Conservation (phyloP, 2,888 invertebrate species). For the Pyrrhia umbra region DNA sequence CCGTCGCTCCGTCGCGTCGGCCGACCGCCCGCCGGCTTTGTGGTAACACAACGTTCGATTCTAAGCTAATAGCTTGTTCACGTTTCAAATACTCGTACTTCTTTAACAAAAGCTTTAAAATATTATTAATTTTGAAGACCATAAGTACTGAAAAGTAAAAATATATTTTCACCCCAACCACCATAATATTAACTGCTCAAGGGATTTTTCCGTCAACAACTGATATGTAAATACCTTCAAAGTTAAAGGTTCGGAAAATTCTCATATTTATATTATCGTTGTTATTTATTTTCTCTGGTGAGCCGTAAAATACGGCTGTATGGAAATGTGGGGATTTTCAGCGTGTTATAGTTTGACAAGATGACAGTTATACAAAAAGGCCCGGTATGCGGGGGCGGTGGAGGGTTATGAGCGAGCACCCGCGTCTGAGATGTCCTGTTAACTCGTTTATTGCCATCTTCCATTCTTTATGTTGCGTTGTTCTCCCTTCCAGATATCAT, state of each 20-base stretch:
- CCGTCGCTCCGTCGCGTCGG: constrained; percentile 19
- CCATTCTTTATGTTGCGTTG: constrained; percentile 70
- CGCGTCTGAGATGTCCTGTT: constrained; percentile 72
- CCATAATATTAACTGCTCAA: constrained; percentile 78
- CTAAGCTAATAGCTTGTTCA: no score
- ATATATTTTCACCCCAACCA: constrained; percentile 73
- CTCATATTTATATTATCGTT: constrained; percentile 87
- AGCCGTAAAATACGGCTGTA: constrained; percentile 87
- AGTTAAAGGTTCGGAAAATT: constrained; percentile 84
- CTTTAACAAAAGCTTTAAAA: no score
- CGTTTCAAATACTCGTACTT: no score
- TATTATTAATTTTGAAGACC: no score
- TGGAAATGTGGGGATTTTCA: constrained; percentile 88
- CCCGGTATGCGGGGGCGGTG: constrained; percentile 60
- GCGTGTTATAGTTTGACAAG: constrained; percentile 86
- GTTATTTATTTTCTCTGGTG: constrained; percentile 89
- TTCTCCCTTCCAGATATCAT: constrained; percentile 68
- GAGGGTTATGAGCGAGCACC: constrained; percentile 52
- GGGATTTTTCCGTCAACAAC: constrained; percentile 86
- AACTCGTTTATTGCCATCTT: constrained; percentile 81
- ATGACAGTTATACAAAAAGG: constrained; percentile 86
- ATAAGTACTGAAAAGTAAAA: no score
- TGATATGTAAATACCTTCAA: constrained; percentile 88
- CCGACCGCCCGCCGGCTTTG: constrained; percentile 55
- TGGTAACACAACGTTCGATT: constrained; percentile 53